These are phyloP conservation scores for Cepphus grylle DNA, from an alignment of 2,113 vertebrate species.

Conservation along the genomic window DNA sequence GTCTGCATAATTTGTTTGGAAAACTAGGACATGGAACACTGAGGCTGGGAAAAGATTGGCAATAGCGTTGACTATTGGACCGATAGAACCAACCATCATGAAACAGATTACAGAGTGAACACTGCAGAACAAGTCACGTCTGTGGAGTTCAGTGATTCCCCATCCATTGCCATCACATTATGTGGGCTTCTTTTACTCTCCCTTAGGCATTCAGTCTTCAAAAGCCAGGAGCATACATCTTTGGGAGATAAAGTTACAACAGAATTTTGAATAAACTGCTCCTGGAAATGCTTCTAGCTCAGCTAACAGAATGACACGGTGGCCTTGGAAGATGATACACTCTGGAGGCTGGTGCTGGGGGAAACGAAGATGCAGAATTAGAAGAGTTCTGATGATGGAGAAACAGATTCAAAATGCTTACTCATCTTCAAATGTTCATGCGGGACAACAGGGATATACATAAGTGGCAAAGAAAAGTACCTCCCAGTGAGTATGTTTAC, in stretches of 20 bases:
- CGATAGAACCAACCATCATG: not conserved
- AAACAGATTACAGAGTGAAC: not conserved
- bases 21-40: not conserved
- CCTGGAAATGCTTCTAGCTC: not conserved
- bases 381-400: not conserved
- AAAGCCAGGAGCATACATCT: not conserved
- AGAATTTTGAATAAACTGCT: not conserved
- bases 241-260: not conserved
- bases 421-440: not conserved
- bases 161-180: not conserved
- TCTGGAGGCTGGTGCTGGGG: not conserved
- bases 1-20: not conserved
- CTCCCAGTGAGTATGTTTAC: not conserved
- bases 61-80: not conserved
- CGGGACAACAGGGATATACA: not conserved
- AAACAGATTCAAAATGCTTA: not conserved
- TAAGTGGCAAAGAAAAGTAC: not conserved
- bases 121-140: not conserved
- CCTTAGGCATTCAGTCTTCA: not conserved
- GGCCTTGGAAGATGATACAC: not conserved
- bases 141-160: not conserved
- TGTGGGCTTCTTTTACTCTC: not conserved
- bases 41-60: not conserved
- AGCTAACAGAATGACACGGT: not conserved
- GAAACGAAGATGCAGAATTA: not conserved